Percentiles rank a stretch among this genome's conserved stretches.
These are phyloP conservation scores for Trichonephila inaurata DNA, from an alignment of 1,140 invertebrate species.

Conservation along the genomic window DNA sequence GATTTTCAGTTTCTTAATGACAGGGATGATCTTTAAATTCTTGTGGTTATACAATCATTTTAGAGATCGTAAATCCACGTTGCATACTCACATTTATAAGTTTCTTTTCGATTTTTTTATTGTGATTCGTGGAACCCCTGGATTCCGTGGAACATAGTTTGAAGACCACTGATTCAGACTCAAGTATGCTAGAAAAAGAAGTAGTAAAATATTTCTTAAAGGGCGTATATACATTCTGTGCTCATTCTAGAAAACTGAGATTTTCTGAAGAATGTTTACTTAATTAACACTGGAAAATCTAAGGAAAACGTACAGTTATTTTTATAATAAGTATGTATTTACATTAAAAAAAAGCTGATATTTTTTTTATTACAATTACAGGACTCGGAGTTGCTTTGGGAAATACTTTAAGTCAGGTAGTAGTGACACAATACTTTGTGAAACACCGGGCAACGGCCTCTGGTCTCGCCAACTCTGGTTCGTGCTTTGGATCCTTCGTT, in stretches of 20 bases:
- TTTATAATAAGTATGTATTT: not conserved
- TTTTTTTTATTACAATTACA: not conserved
- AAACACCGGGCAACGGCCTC: constrained; percentile 62
- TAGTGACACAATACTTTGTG: constrained; percentile 65
- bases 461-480: constrained; percentile 79
- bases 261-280: not conserved
- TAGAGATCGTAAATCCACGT: too few relatives aligned
- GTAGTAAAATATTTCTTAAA: too few relatives aligned
- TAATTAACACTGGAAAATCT: not conserved
- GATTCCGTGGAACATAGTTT: too few relatives aligned
- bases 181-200: too few relatives aligned
- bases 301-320: not conserved
- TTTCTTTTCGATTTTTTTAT: too few relatives aligned
- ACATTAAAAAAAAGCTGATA: not conserved
- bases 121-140: too few relatives aligned
- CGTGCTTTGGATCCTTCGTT: constrained; percentile 80
- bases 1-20: too few relatives aligned
- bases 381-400: constrained; percentile 58
- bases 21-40: too few relatives aligned
- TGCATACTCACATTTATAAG: too few relatives aligned
- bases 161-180: too few relatives aligned
- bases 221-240: not conserved
- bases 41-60: too few relatives aligned
- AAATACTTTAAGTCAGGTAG: constrained; percentile 72
- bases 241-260: not conserved